Percentiles rank a stretch among this genome's conserved stretches.
These are phyloP conservation scores for Cossypha caffra DNA, from an alignment of 2,797 vertebrate genomes.

Conservation along the genomic window DNA sequence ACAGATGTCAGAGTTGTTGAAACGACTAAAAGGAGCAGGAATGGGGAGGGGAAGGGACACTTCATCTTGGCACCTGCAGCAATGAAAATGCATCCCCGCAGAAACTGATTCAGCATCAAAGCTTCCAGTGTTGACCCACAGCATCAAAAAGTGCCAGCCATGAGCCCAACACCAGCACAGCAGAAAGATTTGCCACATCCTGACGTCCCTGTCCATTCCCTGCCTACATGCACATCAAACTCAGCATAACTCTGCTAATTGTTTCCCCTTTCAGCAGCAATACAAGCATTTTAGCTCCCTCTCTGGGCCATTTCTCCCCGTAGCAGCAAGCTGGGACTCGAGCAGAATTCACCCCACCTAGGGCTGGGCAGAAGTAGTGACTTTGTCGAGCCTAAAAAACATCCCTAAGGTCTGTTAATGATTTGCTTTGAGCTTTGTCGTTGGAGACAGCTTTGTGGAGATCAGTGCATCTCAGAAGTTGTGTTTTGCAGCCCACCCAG, in stretches of 20 bases:
- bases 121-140: background rate
- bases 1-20: background rate
- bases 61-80: background rate
- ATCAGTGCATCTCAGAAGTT: background rate
- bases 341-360: background rate
- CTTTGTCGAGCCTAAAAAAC: background rate
- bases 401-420: background rate
- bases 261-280: background rate
- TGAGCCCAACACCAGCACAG: accelerated
- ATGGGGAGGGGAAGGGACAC: background rate
- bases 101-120: background rate
- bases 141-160: background rate
- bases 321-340: background rate
- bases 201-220: background rate
- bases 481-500: background rate
- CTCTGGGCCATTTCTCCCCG: background rate
- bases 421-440: background rate
- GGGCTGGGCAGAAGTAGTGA: background rate
- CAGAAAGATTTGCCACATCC: background rate
- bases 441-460: background rate
- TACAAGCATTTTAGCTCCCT: background rate
- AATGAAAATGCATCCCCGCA: background rate
- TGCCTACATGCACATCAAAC: background rate
- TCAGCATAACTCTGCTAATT: background rate
- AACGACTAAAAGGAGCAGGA: background rate